A percentile compares a stretch with the other conserved stretches of the same genome.
These are phyloP conservation scores for Pantherophis guttatus DNA, from an alignment of 2,113 vertebrate genomes.

Conservation along the genomic window DNA sequence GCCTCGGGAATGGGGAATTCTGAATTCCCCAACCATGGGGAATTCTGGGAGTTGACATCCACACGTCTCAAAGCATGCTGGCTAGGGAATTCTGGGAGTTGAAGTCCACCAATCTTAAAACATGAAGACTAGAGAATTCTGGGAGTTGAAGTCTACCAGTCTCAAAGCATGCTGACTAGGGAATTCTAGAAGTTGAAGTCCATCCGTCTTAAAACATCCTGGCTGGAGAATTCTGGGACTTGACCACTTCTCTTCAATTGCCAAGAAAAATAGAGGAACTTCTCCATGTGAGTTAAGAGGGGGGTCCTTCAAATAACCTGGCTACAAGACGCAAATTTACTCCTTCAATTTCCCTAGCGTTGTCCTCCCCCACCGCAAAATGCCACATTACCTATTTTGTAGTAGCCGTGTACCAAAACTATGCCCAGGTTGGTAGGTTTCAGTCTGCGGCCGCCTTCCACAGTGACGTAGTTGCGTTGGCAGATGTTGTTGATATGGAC, in stretches of 20 bases:
- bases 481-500: constrained; percentile 98
- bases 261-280: background rate
- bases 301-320: background rate
- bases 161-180: background rate
- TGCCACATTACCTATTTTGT: constrained; percentile 86
- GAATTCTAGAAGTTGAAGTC: too few species aligned
- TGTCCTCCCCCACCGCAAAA: background rate
- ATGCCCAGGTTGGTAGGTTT: constrained; percentile 96
- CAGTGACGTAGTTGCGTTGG: constrained; percentile 93
- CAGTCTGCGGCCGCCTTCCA: constrained; percentile 90
- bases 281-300: background rate
- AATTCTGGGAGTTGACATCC: background rate
- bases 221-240: background rate
- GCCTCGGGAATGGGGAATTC: too few species aligned
- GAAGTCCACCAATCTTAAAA: background rate
- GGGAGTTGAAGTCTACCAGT: too few species aligned
- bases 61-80: too few species aligned
- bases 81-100: background rate
- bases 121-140: background rate
- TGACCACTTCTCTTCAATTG: background rate
- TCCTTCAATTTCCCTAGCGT: background rate
- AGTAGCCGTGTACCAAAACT: constrained; percentile 96
- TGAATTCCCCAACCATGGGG: background rate
- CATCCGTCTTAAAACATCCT: too few species aligned
- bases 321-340: background rate